Evolutionary conservation across 2,797 vertebrate species (phyloP).

Genomic region (Furcifer pardalis): DNA sequence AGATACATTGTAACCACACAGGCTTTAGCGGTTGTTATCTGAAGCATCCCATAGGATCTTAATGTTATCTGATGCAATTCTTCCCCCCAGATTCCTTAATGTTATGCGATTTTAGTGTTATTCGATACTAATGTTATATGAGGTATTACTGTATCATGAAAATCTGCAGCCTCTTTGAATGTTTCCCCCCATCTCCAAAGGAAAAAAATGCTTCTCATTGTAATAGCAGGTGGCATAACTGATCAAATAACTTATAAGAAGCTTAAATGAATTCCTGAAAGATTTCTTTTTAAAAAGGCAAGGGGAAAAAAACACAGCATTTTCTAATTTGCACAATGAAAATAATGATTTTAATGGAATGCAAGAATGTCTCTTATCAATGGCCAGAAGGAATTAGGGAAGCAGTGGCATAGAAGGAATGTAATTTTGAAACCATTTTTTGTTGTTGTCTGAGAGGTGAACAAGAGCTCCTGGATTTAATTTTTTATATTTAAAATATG

Average conservation of each 20-base stretch:
- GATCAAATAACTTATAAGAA: slow-evolving; percentile 64
- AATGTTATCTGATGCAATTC: too few relatives aligned
- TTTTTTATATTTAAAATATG: background rate
- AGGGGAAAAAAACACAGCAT: slow-evolving; percentile 37
- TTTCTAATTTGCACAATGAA: slow-evolving; percentile 53
- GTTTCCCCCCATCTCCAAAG: background rate
- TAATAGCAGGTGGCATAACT: slow-evolving; percentile 42
- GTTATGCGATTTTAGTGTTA: too few relatives aligned
- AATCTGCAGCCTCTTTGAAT: slow-evolving; percentile 14
- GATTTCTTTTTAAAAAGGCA: slow-evolving; percentile 30
- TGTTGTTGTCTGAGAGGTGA: background rate
- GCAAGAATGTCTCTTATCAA: slow-evolving; percentile 12
- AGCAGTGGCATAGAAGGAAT: background rate
- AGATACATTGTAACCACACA: too few relatives aligned
- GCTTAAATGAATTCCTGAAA: slow-evolving; percentile 59
- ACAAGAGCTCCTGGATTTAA: fast-evolving
- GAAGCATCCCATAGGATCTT: too few relatives aligned
- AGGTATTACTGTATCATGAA: too few relatives aligned
- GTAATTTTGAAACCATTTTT: slow-evolving; percentile 12
- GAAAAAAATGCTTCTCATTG: slow-evolving; percentile 21
- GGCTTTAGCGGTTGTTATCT: too few relatives aligned
- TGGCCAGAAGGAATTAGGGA: slow-evolving; percentile 1
- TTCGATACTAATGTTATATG: too few relatives aligned
- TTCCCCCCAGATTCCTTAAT: too few relatives aligned
- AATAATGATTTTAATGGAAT: background rate